Percentiles rank a stretch among this genome's conserved stretches.
These are phyloP conservation scores for Hydrolagus affinis DNA, from an alignment of 2,113 vertebrate species.

Conservation along the genomic window DNA sequence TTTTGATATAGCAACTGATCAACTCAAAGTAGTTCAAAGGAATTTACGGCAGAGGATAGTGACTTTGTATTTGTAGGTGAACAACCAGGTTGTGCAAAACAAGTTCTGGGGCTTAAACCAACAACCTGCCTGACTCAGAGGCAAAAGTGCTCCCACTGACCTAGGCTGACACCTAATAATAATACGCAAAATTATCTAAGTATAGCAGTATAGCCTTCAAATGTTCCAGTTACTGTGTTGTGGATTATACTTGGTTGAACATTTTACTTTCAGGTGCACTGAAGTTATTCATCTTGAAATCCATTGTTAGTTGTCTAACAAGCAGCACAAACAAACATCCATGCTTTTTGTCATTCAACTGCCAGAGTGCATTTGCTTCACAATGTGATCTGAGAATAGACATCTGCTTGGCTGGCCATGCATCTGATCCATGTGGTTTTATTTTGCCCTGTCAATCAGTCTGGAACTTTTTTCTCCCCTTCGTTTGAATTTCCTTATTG, in stretches of 20 bases:
- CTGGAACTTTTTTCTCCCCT: neutral
- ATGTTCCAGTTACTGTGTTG: neutral
- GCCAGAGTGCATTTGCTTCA: neutral
- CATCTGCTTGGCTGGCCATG: neutral
- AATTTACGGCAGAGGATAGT: neutral
- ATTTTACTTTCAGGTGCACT: neutral
- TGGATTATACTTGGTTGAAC: neutral
- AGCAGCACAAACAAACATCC: neutral
- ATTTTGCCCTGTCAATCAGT: neutral
- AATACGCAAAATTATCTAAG: too few relatives aligned
- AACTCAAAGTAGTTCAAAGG: neutral
- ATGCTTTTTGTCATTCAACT: neutral
- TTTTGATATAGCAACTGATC: too few relatives aligned
- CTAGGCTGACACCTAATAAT: too few relatives aligned
- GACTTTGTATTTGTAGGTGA: too few relatives aligned
- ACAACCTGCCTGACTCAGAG: too few relatives aligned
- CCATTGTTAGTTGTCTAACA: neutral
- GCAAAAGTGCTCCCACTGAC: too few relatives aligned
- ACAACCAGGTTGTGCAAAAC: too few relatives aligned
- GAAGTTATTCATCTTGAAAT: neutral
- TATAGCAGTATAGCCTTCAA: neutral
- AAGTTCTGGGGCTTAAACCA: too few relatives aligned
- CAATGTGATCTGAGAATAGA: neutral
- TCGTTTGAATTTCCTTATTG: neutral
- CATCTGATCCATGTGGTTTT: neutral